Base-by-base conservation (phyloP, 1,140 invertebrate species). In the Leguminivora glycinivorella region DNA sequence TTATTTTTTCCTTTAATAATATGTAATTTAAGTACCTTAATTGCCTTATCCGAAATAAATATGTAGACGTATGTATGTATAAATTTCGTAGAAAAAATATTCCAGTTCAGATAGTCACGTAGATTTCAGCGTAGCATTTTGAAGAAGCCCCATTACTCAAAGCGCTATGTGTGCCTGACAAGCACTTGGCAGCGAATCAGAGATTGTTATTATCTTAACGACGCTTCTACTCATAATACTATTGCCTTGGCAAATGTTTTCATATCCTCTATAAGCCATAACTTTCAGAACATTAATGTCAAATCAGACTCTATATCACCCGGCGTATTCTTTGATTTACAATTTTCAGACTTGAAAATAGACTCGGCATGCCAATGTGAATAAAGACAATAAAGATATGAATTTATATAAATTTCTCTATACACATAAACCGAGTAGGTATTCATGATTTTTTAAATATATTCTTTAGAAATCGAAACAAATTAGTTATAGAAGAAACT, bases 121-220 rank as follows among this genome's bases (percentile, higher is more conserved):
- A 5, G 47, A 52, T 52, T 52, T 52, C 47, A 52, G 47, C 26
- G 14, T 4, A 63, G 58, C 25, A 63, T 29, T 52, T 52, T 52
- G 9, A 52, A 52, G 47, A 52, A 52, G 47, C 19, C 47, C 19
- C 47, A 52, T 52, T 52, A 63, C 14, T 63, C 58, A 17, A 22
- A 29, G 58, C 58, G 26, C 58, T 29, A 25, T 63, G 58, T 63
- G 73, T 63, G 74, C 72, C 67, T 69, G 84, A 88, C 83, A 83
- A 76, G 70, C 76, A 82, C 79, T 90, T 91, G 89, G 88, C 89
- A 90, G 72, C 66, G 72, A 68, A 73, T 84, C 83, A 83, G 79
- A 83, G 75, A 86, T 86, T 89, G 83, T 88, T 88, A 88, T 91
- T 86, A 87, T 81, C 73, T 80, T 82, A 87, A 90, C 83, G 83